Base-by-base conservation (phyloP, 1,140 invertebrate species). In the Lordiphosa stackelbergi region DNA sequence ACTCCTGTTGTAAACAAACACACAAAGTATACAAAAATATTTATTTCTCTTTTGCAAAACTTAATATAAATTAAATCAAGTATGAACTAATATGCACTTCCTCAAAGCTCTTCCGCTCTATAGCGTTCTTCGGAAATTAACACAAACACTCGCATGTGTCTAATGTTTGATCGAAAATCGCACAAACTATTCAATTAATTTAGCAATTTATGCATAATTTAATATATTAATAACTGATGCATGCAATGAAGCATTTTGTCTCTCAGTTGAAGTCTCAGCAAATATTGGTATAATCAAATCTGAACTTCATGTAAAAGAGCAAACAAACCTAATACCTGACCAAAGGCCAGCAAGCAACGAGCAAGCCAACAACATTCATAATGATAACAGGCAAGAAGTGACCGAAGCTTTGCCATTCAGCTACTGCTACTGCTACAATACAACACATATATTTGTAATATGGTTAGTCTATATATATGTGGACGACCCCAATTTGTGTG, bases 231-330 rank as follows among this genome's bases (percentile, higher is more conserved):
- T 46, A 24, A 12, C 11, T 46, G 24, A n/a, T n/a, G n/a, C n/a
- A 31, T 46, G 43, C 11, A 28, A 31, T 46, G 24, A 46, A 31
- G 24, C 43, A 28, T n/a, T 28, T 5, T 11, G 5, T 4, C 5
- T 28, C n/a, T 6, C 22, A 2, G 24, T 8, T 31, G 43, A 46
- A 31, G 43, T 59, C 51, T 54, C 53, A 60, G 73, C 73, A 77
- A 78, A 79, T 79, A 78, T 55, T 71, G 41, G 71, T 47, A 65
- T 78, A 79, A 78, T 78, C 69, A 78, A 63, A 55, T 59, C 66
- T 69, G 73, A 51, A 51, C 65, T 58, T 48, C 5, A 58, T 43
- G 4, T 66, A 69, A 74, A 78, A 63, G 61, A 53, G 55, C 58
- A 79, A 70, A 68, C 75, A 74, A 70, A 81, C 68, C 72, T 66